phyloP scores from a whole-genome alignment of 2,888 invertebrate genomes.

The Bugulina stolonifera region DNA sequence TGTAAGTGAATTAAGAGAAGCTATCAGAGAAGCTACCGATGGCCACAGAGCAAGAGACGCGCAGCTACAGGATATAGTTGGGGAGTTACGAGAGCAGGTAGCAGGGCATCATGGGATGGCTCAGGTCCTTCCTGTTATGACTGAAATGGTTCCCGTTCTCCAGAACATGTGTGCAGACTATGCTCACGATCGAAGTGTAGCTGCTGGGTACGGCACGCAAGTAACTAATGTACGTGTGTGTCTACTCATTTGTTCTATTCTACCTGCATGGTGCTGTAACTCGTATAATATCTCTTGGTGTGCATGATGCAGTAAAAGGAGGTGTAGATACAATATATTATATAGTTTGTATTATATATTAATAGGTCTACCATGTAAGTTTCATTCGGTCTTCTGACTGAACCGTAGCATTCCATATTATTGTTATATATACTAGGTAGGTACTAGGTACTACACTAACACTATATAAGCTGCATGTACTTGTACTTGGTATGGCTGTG shows the following conservation, averaged over 20 bases:
- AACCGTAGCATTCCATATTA: too few relatives aligned
- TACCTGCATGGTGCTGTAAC: too few relatives aligned
- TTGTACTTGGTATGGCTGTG: too few relatives aligned
- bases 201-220: background rate
- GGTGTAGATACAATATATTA: background rate
- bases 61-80: background rate
- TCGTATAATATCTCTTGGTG: too few relatives aligned
- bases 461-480: too few relatives aligned
- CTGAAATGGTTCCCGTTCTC: background rate
- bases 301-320: background rate
- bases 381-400: too few relatives aligned
- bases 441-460: too few relatives aligned
- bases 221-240: too few relatives aligned
- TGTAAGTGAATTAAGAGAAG: background rate
- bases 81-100: background rate
- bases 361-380: too few relatives aligned
- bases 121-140: background rate
- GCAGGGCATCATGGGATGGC: background rate
- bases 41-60: background rate
- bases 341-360: background rate
- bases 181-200: background rate
- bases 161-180: conserved; percentile 21
- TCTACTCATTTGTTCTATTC: too few relatives aligned
- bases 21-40: background rate
- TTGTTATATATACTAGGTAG: too few relatives aligned